Evolutionary conservation across 2,888 invertebrate species (phyloP), one percentile per base, ranked within the genome.

Genomic region (Antheraea assamensis): DNA sequence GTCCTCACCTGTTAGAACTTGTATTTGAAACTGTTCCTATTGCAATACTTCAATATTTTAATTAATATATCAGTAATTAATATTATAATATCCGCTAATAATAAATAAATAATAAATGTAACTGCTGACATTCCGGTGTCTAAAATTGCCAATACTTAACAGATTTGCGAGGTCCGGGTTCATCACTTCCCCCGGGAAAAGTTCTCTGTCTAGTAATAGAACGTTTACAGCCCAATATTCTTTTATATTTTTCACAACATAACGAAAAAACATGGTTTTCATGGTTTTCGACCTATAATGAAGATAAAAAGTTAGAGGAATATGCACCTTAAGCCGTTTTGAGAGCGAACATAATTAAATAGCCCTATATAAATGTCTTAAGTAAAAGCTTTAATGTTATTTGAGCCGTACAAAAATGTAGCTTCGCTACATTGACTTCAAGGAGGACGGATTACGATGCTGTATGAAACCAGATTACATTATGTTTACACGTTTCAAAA

Each of bases 401-500:
- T 42, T 13, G 13, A 13, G 42, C 42, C 13, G 13, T 42, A 52
- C 21, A 21, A 52, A 52, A 52, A 21, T 52, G 21, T 52, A 5
- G 21, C 55, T 55, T 15, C 27, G 24, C 27, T 27, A 24, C 15
- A 10, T 61, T 61, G 61, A 61, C 17, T 30, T 64, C 30, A 30
- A 58, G 24, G 58, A 10, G 13, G 5, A 52, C 52, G 21, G 52
- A 8, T 52, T 52, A 61, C 0, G 27, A n/a, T 31, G 19, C 19
- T 66, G 27, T 31, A 31, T 66, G 19, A 21, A 30, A 8, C 13
- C 68, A n/a, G n/a, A 68, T 35, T 35, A 35, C 35, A 21, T 35
- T 68, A n/a, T 35, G 68, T 68, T 68, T 35, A 30, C 30, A 30
- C 21, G 15, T 35, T 35, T 68, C 68, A 35, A 68, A 68, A 68